These are phyloP conservation scores for Stramonita haemastoma DNA, from an alignment of 2,888 invertebrate genomes.

Conservation along the genomic window DNA sequence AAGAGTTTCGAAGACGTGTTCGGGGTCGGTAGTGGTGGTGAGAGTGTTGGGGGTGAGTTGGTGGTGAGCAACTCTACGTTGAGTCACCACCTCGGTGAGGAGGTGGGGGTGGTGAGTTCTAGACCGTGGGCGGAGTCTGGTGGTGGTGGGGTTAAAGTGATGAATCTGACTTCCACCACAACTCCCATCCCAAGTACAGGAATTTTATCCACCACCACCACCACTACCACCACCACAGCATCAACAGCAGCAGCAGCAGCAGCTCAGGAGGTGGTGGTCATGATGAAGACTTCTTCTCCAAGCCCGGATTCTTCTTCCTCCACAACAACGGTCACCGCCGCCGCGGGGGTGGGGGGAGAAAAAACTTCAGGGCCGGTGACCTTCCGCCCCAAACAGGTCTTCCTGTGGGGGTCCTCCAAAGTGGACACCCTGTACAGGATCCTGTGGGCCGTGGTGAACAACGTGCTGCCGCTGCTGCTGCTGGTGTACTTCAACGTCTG, in stretches of 20 bases:
- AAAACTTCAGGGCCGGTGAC: background rate
- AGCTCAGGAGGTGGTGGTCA: background rate
- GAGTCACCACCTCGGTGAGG: too few species aligned
- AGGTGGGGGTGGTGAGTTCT: too few species aligned
- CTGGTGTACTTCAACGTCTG: slow-evolving; percentile 72
- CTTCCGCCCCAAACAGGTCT: slow-evolving; percentile 52
- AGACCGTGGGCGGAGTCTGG: background rate
- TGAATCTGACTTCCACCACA: background rate
- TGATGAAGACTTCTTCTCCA: too few species aligned
- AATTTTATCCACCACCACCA: background rate
- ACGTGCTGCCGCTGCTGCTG: slow-evolving; percentile 70
- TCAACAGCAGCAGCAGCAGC: background rate
- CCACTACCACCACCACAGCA: too few species aligned
- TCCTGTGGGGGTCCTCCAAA: slow-evolving; percentile 55
- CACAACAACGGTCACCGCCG: too few species aligned
- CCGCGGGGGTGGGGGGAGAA: too few species aligned
- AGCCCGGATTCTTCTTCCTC: too few species aligned
- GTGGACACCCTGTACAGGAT: slow-evolving; percentile 66
- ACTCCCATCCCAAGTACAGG: background rate
- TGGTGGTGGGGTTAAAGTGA: background rate
- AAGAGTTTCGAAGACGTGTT: background rate
- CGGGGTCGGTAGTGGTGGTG: background rate
- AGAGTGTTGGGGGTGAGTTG: background rate
- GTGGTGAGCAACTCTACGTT: too few species aligned
- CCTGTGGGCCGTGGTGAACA: slow-evolving; percentile 69